Percentiles rank a stretch among this genome's conserved stretches.
Evolutionary conservation across 2,113 vertebrate genomes (phyloP).

Genomic region (Emydocephalus ijimae): DNA sequence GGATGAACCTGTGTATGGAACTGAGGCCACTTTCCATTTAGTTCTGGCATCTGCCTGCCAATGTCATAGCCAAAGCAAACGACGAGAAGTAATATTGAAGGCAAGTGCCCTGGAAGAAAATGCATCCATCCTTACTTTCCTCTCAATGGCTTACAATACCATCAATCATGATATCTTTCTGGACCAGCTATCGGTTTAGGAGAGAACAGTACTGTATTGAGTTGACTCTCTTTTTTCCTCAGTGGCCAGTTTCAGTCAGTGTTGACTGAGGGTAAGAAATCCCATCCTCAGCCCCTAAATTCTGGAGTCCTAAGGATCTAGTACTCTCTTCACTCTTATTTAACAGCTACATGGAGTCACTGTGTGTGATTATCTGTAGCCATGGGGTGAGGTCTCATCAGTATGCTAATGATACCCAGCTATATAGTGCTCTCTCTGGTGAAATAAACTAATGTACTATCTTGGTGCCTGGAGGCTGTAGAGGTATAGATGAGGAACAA

Average conservation of each 20-base stretch:
- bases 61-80: no score
- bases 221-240: neutral
- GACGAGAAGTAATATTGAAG: no score
- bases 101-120: no score
- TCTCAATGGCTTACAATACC: neutral
- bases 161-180: neutral
- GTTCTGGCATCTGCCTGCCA: no score
- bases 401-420: neutral
- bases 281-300: neutral
- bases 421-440: neutral
- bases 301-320: neutral
- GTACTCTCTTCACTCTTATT: neutral
- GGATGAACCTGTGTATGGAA: no score
- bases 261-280: neutral
- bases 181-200: neutral
- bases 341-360: neutral
- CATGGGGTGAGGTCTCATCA: neutral
- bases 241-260: neutral
- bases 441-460: neutral
- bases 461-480: neutral
- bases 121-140: neutral
- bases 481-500: neutral
- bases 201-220: neutral
- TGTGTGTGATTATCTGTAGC: neutral
- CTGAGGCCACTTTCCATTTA: no score